Base-by-base conservation (phyloP, 2,888 invertebrate genomes). In the Tetragnatha montana region DNA sequence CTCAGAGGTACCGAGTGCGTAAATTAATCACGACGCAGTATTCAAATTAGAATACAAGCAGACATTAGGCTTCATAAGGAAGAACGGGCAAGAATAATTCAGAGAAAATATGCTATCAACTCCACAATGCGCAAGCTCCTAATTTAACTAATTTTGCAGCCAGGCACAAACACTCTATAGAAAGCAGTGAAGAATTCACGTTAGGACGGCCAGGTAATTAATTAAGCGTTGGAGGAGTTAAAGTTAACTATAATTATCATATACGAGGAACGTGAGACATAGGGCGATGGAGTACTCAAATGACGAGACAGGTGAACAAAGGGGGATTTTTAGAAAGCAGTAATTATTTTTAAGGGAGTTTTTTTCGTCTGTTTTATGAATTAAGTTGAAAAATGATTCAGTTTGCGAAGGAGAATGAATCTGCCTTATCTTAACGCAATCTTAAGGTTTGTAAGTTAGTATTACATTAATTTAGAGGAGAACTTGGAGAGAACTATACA, bases 71-170 rank as follows among this genome's bases (percentile, higher is more conserved):
- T 60, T 60, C 14, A 6, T 35, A 60, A 17, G 60, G 12, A 17
- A 60, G 60, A 17, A 60, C 17, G 60, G 60, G 60, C 17, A 60
- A 60, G 60, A 60, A 60, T 60, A 60, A 60, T 60, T 60, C 60
- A 60, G 60, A 60, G 60, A 60, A 60, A 60, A 60, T 60, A 60
- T 60, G 60, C 60, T 60, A 60, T 60, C 60, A 60, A 60, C 60
- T 60, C 8, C 60, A 60, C 60, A 60, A 60, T 60, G 60, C 60
- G 4, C 10, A 12, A 60, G 60, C 17, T 17, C 17, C 60, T 60
- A 60, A 60, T 60, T 60, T 60, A 60, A 60, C 60, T 60, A 60
- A 60, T 60, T 60, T 60, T 17, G 17, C 17, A 60, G 60, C 17
- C 12, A 12, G 17, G 60, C 60, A n/a, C n/a, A 60, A 60, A 60